A percentile compares a stretch with the other conserved stretches of the same genome.
Evolutionary conservation across 1,140 invertebrate species (phyloP).

Genomic region (Drosophila ananassae): DNA sequence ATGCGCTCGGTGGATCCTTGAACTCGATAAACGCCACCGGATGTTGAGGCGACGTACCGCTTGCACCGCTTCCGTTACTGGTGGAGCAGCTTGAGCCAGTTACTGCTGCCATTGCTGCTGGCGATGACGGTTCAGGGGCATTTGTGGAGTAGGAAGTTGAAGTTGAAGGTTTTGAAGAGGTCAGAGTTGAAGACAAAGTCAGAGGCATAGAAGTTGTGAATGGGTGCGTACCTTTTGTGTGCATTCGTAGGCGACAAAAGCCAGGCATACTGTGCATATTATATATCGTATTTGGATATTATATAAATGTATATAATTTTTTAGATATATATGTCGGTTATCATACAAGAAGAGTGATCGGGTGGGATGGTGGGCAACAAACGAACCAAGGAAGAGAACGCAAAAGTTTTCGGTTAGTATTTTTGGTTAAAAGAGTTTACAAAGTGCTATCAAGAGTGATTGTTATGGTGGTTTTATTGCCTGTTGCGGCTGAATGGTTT

Average conservation of each 20-base stretch:
- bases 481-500: constrained; percentile 19
- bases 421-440: constrained; percentile 34
- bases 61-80: constrained; percentile 24
- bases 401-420: constrained; percentile 48
- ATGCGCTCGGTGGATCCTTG: constrained; percentile 94
- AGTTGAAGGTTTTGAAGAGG: constrained; percentile 60
- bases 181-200: constrained; percentile 77
- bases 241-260: constrained; percentile 98
- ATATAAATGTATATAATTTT: constrained; percentile 39
- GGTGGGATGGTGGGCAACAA: constrained; percentile 53
- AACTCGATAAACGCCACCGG: constrained; percentile 98
- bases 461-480: constrained; percentile 12
- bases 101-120: constrained; percentile 44
- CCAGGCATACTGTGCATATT: constrained; percentile 93
- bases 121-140: constrained; percentile 17
- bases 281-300: constrained; percentile 54
- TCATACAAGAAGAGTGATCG: constrained; percentile 69
- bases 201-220: constrained; percentile 82
- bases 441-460: constrained; percentile 35
- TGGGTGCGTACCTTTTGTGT: constrained; percentile 93
- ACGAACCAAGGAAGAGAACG: constrained; percentile 55
- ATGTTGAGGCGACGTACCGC: constrained; percentile 51
- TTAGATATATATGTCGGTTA: constrained; percentile 58
- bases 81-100: constrained; percentile 49
- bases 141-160: constrained; percentile 66